Evolutionary conservation across 2,113 vertebrate species (phyloP), one percentile per base, ranked within the genome.

Genomic region (Oryzias woworae): DNA sequence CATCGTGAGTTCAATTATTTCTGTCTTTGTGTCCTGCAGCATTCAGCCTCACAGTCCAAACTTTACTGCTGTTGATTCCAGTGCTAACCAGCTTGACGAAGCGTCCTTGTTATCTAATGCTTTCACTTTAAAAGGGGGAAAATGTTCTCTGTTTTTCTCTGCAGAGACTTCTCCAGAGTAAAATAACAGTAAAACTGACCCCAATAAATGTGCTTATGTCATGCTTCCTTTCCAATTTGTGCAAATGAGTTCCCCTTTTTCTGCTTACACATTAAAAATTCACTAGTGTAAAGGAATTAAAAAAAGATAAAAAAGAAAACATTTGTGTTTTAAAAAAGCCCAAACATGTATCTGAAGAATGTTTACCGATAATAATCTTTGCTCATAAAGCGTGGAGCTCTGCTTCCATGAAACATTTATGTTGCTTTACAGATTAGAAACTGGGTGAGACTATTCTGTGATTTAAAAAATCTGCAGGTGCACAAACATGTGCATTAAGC

Each of bases 201-300:
- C 66, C 54, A 62, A 72, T 80, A 72, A 14, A 78, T 67, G 44
- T 58, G 51, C 61, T 66, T 51, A 66, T 78, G 58, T 74, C 58
- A 56, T 55, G 44, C 58, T 41, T 67, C 44, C 52, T 75, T 75
- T 63, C 47, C 26, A 61, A 71, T 75, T 78, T 48, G 61, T 66
- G 65, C 31, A 31, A 75, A 66, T 69, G 55, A 53, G 62, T 60
- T 73, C 41, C 66, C 47, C 53, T 63, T 59, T 20, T 7, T 47
- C 45, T n/a, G 62, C 41, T 66, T 14, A 41, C n/a, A 69, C 54
- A 71, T 65, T 41, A 54, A 54, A 36, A 36, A 36, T 13, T 36
- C 15, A 45, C 4, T 1, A 14, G 16, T 4, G 44, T 45, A 45
- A 45, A 45, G 15, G 16, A 45, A 45, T 14, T 16, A 45, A 45